phyloP scores from a whole-genome alignment of 2,113 vertebrate genomes.

The Ctenodactylus gundi region DNA sequence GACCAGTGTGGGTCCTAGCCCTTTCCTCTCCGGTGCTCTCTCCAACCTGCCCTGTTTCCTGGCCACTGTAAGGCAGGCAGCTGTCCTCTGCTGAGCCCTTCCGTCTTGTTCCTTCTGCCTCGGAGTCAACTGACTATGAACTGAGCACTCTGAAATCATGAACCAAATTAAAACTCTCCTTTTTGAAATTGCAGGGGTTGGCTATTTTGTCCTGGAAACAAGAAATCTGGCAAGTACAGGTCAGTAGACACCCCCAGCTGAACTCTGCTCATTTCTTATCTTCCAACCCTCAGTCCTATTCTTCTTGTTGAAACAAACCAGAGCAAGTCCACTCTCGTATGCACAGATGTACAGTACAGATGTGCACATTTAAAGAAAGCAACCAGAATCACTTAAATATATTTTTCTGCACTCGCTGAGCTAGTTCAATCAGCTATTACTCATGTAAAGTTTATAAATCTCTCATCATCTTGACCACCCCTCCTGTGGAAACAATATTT shows the following conservation, averaged over 20 bases:
- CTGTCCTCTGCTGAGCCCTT: no score
- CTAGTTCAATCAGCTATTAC: background rate
- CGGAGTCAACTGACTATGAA: no score
- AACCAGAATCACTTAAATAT: background rate
- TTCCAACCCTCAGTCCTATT: background rate
- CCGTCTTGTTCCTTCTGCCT: no score
- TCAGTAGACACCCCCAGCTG: background rate
- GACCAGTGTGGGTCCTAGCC: no score
- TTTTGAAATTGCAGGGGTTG: background rate
- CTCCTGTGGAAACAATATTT: constrained; percentile 3
- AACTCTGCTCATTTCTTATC: background rate
- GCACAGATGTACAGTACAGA: background rate
- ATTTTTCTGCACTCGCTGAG: background rate
- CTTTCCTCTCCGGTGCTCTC: no score
- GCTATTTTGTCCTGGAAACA: background rate
- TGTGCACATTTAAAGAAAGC: background rate
- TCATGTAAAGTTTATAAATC: background rate
- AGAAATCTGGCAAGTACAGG: background rate
- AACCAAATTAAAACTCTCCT: background rate
- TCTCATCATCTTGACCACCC: background rate
- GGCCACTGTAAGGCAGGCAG: no score
- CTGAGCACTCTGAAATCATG: background rate
- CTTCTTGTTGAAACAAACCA: background rate
- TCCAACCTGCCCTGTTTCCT: no score
- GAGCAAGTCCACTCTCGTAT: background rate